Percentiles rank a stretch among this genome's conserved stretches.
These are phyloP conservation scores for Scolopax bukidnonensis DNA, from an alignment of 2,797 vertebrate genomes.

Conservation along the genomic window DNA sequence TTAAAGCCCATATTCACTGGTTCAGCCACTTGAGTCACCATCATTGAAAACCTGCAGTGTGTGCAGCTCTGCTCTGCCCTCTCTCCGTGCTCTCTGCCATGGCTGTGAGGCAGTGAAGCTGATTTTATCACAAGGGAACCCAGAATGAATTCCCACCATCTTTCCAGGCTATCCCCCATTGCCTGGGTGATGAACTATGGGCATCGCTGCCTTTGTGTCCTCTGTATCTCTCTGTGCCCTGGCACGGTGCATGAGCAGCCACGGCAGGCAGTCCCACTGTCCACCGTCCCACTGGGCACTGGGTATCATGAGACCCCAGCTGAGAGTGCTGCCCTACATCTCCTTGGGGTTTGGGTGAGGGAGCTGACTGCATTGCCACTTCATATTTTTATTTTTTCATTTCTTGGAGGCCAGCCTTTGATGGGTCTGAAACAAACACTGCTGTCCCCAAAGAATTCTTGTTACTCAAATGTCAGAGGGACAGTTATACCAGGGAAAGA, in stretches of 20 bases:
- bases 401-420: neutral
- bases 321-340: neutral
- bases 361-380: neutral
- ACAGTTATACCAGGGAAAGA: neutral
- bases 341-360: neutral
- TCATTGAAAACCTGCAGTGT: neutral
- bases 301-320: too few species aligned
- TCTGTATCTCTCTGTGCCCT: neutral
- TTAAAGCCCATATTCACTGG: neutral
- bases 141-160: neutral
- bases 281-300: rapidly evolving
- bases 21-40: rapidly evolving
- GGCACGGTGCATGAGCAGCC: rapidly evolving
- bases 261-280: rapidly evolving
- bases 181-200: neutral
- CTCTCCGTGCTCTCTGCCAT: neutral
- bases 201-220: neutral
- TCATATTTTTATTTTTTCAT: neutral
- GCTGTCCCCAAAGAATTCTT: neutral
- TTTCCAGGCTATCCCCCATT: neutral
- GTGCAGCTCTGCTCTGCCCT: neutral
- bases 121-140: neutral
- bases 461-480: neutral
- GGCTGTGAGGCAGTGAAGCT: rapidly evolving
- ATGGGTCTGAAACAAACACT: neutral